phyloP scores from a whole-genome alignment of 1,140 invertebrate species.

The Trissolcus basalis region DNA sequence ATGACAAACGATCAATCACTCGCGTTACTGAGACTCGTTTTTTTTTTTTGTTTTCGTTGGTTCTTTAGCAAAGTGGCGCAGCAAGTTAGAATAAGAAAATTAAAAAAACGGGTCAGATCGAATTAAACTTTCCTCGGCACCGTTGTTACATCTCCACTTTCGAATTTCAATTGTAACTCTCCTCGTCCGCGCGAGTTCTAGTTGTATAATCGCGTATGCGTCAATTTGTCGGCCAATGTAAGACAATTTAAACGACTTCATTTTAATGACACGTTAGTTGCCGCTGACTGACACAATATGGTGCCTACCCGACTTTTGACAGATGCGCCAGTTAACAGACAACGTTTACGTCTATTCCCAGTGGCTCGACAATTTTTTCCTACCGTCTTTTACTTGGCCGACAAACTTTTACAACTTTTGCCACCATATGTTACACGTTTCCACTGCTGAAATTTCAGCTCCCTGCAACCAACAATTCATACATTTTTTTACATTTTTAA shows the following conservation, averaged over 20 bases:
- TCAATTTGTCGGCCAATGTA: not conserved
- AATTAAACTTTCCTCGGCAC: not conserved
- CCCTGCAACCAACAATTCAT: too few relatives aligned
- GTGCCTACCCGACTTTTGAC: constrained; percentile 5
- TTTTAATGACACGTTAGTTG: not conserved
- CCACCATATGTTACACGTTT: too few relatives aligned
- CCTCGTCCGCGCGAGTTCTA: not conserved
- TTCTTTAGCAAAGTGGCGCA: not conserved
- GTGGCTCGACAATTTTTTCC: not conserved
- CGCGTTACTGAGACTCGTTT: too few relatives aligned
- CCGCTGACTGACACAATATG: not conserved
- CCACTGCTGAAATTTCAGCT: too few relatives aligned
- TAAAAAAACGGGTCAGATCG: not conserved
- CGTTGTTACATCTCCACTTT: not conserved
- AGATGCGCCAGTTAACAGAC: not conserved
- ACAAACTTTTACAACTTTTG: too few relatives aligned
- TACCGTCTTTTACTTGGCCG: too few relatives aligned
- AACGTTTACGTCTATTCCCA: not conserved
- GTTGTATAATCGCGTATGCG: not conserved
- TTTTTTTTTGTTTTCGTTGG: not conserved
- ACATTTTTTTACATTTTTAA: too few relatives aligned
- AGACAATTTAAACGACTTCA: not conserved
- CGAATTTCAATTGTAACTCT: not conserved
- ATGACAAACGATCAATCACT: too few relatives aligned
- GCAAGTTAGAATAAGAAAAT: not conserved